Evolutionary conservation across 1,140 invertebrate species (phyloP), one percentile per base, ranked within the genome.

Genomic region (Drosophila guanche): DNA sequence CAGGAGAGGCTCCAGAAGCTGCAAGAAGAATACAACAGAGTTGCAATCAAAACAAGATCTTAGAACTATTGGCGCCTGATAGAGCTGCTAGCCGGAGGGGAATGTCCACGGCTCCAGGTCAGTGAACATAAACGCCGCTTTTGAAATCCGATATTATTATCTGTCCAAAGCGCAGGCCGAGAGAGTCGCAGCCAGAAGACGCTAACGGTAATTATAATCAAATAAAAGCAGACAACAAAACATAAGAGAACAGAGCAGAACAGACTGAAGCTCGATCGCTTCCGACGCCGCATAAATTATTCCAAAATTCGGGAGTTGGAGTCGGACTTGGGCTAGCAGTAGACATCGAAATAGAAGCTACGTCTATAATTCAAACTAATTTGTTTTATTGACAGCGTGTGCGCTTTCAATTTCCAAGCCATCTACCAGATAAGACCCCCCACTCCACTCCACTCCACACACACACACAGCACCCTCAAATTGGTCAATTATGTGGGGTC

Each of bases 321-420:
- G 29, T 33, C 7, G 8, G 27, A 29, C 6, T 2, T 3, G 27
- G 6, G 16, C 16, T 20, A 20, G 45, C n/a, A 33, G 22, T 25
- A 41, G 57, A 12, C 14, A 53, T 20, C 22, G 63, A 76, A 59
- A 57, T 78, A 76, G 83, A 83, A 86, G 83, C 83, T 83, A 51
- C 62, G 63, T 46, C 79, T 79, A 89, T 89, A 89, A 89, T 89
- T 89, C 85, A 89, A 85, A 81, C 86, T 90, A 90, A 90, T 90
- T 90, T 90, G 86, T 90, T 90, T 90, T 86, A 90, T 90, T 90
- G 88, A 90, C 86, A 90, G 78, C 78, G 78, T 88, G 83, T 79
- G 83, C 79, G 78, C 75, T 73, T 77, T 47, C 41, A 14, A 51
- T 59, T 67, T 37, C 33, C 3, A 12, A 37, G 33, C 60, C 51